These are phyloP conservation scores for Labroides dimidiatus DNA, from an alignment of 2,797 vertebrate species.

Conservation along the genomic window DNA sequence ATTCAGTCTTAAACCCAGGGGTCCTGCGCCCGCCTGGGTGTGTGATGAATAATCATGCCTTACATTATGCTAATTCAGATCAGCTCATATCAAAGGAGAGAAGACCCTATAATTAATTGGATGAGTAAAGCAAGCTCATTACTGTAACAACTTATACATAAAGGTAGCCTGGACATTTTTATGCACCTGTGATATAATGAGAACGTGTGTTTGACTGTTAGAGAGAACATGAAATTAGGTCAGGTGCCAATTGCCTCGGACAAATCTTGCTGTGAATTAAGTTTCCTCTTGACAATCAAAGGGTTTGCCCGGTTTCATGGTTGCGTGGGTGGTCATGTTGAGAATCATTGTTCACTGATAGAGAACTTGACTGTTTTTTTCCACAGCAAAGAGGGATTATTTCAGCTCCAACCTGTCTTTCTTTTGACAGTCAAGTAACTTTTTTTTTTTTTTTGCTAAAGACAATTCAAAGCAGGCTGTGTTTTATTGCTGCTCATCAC, in stretches of 20 bases:
- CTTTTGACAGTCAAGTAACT: too few relatives aligned
- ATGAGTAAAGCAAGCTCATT: slow-evolving; percentile 39
- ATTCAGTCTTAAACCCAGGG: slow-evolving; percentile 22
- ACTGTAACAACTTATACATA: slow-evolving; percentile 11
- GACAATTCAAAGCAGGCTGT: too few relatives aligned
- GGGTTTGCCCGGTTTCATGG: background rate
- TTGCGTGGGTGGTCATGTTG: background rate
- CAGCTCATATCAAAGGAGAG: slow-evolving; percentile 42
- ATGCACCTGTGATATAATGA: background rate
- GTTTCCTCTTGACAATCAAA: slow-evolving; percentile 3
- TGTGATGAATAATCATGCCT: slow-evolving; percentile 59
- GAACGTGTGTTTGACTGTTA: too few relatives aligned
- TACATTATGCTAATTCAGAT: slow-evolving; percentile 61
- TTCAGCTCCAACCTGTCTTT: background rate
- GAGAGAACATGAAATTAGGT: slow-evolving; percentile 15
- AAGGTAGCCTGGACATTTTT: slow-evolving; percentile 4
- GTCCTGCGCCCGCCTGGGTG: slow-evolving; percentile 24
- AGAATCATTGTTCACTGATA: background rate
- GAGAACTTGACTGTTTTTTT: background rate
- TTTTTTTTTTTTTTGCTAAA: too few relatives aligned
- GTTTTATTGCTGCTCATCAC: too few relatives aligned
- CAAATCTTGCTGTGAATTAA: background rate
- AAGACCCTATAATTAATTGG: slow-evolving; percentile 46
- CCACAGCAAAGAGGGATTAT: background rate
- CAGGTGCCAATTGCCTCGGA: slow-evolving; percentile 7